These are phyloP conservation scores for Oreochromis niloticus DNA, from an alignment of 2,113 vertebrate genomes.

Conservation along the genomic window DNA sequence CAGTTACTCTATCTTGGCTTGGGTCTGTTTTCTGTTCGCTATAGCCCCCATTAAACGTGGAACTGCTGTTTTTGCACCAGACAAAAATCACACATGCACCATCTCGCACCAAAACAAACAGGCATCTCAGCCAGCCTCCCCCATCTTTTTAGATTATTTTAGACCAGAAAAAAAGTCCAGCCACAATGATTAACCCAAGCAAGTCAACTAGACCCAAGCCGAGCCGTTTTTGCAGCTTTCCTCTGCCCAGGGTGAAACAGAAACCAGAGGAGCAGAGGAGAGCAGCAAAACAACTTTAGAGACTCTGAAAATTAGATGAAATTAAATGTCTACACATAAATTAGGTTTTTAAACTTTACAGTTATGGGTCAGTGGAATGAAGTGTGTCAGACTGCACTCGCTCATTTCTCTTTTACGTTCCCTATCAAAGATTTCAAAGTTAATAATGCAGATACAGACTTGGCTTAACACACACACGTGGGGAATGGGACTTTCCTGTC, in stretches of 20 bases:
- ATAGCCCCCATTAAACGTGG: not conserved
- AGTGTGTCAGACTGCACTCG: not conserved
- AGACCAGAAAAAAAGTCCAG: not conserved
- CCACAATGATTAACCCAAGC: not conserved
- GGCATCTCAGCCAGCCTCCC: not conserved
- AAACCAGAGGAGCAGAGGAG: not conserved
- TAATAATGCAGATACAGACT: not conserved
- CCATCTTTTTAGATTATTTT: not conserved
- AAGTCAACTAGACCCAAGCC: not conserved
- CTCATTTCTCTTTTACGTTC: not conserved
- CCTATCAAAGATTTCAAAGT: not conserved
- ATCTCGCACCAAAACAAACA: not conserved
- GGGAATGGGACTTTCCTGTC: not conserved
- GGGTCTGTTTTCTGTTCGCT: not conserved
- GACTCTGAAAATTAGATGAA: not conserved
- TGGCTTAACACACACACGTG: not conserved
- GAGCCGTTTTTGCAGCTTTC: not conserved
- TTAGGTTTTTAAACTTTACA: not conserved
- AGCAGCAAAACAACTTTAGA: not conserved
- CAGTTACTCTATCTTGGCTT: not conserved
- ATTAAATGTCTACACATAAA: not conserved
- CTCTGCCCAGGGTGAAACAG: not conserved
- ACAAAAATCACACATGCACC: not conserved
- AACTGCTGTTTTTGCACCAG: not conserved
- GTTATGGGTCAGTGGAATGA: not conserved